Percentiles rank a stretch among this genome's conserved stretches.
Evolutionary conservation across 2,888 invertebrate species (phyloP).

Genomic region (Toxonevra muliebris): DNA sequence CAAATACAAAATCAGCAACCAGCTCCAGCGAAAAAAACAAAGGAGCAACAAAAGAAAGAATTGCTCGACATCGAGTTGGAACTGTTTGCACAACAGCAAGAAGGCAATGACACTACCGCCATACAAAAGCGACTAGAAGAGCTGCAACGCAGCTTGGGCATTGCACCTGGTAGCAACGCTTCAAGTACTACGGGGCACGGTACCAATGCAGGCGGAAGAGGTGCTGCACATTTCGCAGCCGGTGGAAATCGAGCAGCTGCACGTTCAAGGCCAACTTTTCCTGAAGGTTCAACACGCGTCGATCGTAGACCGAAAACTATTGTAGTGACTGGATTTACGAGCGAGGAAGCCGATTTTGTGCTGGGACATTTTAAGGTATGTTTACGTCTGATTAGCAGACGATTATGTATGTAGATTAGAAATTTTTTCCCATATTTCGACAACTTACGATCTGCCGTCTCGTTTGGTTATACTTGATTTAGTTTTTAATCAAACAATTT

Average conservation of each 20-base stretch:
- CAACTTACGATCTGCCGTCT: not conserved
- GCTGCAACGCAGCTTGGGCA: slow-evolving; percentile 67
- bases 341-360: slow-evolving; percentile 82
- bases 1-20: slow-evolving; percentile 60
- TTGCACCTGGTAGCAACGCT: slow-evolving; percentile 40
- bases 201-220: slow-evolving; percentile 18
- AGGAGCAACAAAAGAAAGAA: slow-evolving; percentile 87
- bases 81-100: slow-evolving; percentile 86
- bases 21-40: slow-evolving; percentile 68
- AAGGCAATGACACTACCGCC: slow-evolving; percentile 85
- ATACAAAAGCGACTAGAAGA: slow-evolving; percentile 81
- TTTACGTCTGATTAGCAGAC: not conserved
- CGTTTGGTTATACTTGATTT: not conserved
- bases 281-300: slow-evolving; percentile 68
- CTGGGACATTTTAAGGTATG: slow-evolving; percentile 85
- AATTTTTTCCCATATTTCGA: not conserved
- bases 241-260: slow-evolving; percentile 43
- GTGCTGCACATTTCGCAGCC: slow-evolving; percentile 38
- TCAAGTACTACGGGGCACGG: slow-evolving; percentile 32
- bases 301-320: slow-evolving; percentile 89
- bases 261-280: slow-evolving; percentile 56
- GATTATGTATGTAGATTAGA: not conserved
- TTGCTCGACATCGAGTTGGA: slow-evolving; percentile 91
- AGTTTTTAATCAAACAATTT: not conserved
- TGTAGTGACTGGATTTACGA: slow-evolving; percentile 86